A percentile compares a stretch with the other conserved stretches of the same genome.
These are phyloP conservation scores for Steinernema feltiae DNA, from an alignment of 1,140 invertebrate genomes.

Conservation along the genomic window DNA sequence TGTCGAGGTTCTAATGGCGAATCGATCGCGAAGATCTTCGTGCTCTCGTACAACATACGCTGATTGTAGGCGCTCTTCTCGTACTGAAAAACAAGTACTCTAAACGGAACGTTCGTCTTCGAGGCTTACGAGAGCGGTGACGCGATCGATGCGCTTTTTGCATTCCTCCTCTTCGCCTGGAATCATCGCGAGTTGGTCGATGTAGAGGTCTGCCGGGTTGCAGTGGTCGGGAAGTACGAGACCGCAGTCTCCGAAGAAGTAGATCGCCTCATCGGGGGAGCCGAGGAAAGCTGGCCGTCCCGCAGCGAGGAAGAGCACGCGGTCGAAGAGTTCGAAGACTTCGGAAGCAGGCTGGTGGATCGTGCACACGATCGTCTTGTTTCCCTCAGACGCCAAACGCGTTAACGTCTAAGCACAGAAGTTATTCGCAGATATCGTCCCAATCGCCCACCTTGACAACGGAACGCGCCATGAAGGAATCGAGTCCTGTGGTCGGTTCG, in stretches of 20 bases:
- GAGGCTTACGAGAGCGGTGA: neutral
- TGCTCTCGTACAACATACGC: slow-evolving; percentile 35
- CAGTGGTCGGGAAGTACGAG: slow-evolving; percentile 66
- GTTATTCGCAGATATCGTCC: slow-evolving; percentile 59
- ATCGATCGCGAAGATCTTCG: slow-evolving; percentile 10
- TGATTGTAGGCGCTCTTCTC: neutral
- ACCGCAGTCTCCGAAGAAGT: slow-evolving; percentile 61
- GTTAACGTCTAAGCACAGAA: neutral
- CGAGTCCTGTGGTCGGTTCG: slow-evolving; percentile 74
- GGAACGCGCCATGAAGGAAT: slow-evolving; percentile 70
- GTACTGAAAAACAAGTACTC: neutral
- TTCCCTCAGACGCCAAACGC: slow-evolving; percentile 58
- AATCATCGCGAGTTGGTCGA: slow-evolving; percentile 65
- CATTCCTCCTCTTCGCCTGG: slow-evolving; percentile 57
- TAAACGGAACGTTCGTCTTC: neutral
- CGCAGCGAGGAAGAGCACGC: slow-evolving; percentile 58
- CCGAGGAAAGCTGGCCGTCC: slow-evolving; percentile 57
- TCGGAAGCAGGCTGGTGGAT: slow-evolving; percentile 80
- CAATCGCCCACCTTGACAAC: slow-evolving; percentile 66
- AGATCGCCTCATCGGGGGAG: slow-evolving; percentile 34
- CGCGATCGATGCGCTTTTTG: neutral
- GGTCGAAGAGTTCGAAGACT: slow-evolving; percentile 73
- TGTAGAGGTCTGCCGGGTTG: slow-evolving; percentile 70
- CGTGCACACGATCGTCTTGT: slow-evolving; percentile 73
- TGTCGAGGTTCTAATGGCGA: neutral